Conservation (phyloP, 2,888 invertebrate species). For the Nymphalis c-album region DNA sequence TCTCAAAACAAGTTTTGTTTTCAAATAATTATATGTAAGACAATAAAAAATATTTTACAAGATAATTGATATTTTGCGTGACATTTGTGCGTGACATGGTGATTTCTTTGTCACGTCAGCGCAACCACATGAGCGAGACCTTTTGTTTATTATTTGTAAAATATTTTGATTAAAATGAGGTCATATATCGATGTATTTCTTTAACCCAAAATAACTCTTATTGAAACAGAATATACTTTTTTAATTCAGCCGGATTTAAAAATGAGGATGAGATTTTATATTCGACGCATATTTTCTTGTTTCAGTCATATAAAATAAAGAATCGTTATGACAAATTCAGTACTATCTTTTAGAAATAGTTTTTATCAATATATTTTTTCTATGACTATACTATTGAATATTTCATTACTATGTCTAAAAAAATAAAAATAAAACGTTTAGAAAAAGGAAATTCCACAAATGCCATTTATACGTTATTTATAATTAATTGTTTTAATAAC, state of each 20-base stretch:
- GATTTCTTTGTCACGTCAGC: conserved; percentile 25
- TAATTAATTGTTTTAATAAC: conserved; percentile 10
- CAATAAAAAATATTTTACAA: background rate
- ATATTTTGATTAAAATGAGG: too few species aligned
- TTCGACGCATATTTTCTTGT: too few species aligned
- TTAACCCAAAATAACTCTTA: too few species aligned
- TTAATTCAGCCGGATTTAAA: too few species aligned
- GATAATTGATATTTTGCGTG: conserved; percentile 33
- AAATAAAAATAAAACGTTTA: background rate
- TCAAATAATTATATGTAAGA: background rate
- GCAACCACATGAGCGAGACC: conserved; percentile 5
- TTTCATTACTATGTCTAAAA: background rate
- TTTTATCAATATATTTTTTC: too few species aligned
- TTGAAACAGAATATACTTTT: too few species aligned
- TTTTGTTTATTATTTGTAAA: conserved; percentile 8
- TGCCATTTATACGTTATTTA: conserved; percentile 3
- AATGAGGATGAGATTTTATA: too few species aligned
- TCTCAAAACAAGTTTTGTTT: too few species aligned
- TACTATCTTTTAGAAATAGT: too few species aligned
- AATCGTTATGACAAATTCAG: too few species aligned
- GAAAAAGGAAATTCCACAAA: conserved; percentile 7
- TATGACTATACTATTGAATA: background rate
- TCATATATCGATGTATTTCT: too few species aligned
- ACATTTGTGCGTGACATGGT: conserved; percentile 39
- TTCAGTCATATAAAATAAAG: too few species aligned